These are phyloP conservation scores for Probosciger aterrimus DNA, from an alignment of 2,113 vertebrate genomes.

Conservation along the genomic window DNA sequence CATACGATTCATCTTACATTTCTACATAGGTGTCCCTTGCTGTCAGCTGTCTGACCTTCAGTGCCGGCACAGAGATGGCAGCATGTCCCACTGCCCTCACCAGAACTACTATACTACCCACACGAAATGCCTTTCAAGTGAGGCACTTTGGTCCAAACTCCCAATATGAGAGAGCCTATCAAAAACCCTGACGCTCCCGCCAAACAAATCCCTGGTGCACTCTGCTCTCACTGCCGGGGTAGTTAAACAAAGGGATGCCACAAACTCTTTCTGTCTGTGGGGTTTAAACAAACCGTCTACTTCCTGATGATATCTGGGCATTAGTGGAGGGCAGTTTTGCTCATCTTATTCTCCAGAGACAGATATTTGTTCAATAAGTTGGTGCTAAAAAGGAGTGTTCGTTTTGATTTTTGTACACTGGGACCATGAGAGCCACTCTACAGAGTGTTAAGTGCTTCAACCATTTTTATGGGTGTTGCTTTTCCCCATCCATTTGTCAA, in stretches of 20 bases:
- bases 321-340: neutral
- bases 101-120: neutral
- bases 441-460: neutral
- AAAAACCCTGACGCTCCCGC: neutral
- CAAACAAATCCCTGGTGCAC: fast-evolving
- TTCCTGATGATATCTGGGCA: neutral
- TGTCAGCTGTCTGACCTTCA: neutral
- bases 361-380: neutral
- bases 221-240: neutral
- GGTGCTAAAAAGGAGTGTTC: neutral
- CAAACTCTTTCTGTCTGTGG: neutral
- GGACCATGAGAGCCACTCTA: neutral
- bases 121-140: neutral
- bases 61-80: neutral
- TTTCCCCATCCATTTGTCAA: neutral
- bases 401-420: neutral
- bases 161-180: fast-evolving
- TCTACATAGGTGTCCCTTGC: neutral
- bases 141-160: neutral
- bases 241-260: neutral
- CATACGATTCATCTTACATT: neutral
- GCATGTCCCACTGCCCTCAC: neutral
- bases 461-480: neutral
- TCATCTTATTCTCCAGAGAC: neutral
- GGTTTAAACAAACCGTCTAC: neutral